Evolutionary conservation across 2,113 vertebrate genomes (phyloP).

Genomic region (Chrysemys picta): DNA sequence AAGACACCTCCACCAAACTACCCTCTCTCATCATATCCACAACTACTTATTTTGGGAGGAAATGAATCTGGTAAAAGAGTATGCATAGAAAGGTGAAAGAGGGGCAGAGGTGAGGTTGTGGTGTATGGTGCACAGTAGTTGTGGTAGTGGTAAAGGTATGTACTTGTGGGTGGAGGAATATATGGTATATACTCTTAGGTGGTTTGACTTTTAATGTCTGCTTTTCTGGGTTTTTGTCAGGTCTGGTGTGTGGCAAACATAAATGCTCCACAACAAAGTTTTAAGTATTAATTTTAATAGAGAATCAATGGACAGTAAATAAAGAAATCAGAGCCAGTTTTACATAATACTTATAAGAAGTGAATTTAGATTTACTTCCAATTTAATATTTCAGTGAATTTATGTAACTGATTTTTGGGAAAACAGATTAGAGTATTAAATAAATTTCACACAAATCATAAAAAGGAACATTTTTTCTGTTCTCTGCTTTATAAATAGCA

Average conservation of each 20-base stretch:
- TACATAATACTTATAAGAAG: not conserved
- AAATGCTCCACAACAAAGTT: not conserved
- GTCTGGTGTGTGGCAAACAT: not conserved
- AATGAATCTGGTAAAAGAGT: not conserved
- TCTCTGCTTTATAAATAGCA: slow-evolving; percentile 48
- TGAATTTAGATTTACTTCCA: slow-evolving; percentile 39
- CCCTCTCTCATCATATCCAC: slow-evolving; percentile 20
- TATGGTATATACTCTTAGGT: not conserved
- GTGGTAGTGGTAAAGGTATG: not conserved
- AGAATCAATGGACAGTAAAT: not conserved
- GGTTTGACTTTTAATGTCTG: not conserved
- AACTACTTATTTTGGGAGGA: slow-evolving; percentile 58
- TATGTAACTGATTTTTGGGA: not conserved
- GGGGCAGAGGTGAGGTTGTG: not conserved
- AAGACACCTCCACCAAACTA: slow-evolving; percentile 66
- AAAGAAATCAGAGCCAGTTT: not conserved
- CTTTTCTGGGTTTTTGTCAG: not conserved
- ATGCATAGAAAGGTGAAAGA: slow-evolving; percentile 1
- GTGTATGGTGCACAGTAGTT: rapidly evolving
- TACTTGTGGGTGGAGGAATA: not conserved
- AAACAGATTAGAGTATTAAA: slow-evolving; percentile 29
- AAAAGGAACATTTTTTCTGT: not conserved
- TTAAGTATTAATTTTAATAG: not conserved
- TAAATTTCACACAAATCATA: slow-evolving; percentile 18
- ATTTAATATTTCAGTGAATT: not conserved